Evolutionary conservation across 1,140 invertebrate species (phyloP).

Genomic region (Venturia canescens): DNA sequence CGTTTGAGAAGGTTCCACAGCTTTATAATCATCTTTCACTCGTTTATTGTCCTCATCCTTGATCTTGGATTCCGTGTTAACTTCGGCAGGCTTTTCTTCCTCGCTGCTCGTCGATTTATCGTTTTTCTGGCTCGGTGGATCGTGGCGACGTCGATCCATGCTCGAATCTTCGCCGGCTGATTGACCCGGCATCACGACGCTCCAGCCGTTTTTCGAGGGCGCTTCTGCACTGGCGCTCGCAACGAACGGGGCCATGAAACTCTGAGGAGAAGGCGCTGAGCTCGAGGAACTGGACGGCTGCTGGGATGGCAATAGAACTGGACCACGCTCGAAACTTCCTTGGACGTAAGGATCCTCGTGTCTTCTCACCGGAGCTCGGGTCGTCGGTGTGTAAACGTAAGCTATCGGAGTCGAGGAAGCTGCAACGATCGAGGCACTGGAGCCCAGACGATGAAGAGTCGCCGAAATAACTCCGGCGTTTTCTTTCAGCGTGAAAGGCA

Average conservation of each 20-base stretch:
- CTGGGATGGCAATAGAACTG: slow-evolving; percentile 70
- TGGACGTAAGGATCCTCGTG: slow-evolving; percentile 51
- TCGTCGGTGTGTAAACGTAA: slow-evolving; percentile 72
- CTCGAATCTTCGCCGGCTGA: slow-evolving; percentile 53
- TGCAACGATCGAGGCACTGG: slow-evolving; percentile 23
- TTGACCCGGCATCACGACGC: slow-evolving; percentile 74
- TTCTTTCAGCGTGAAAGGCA: slow-evolving; percentile 74
- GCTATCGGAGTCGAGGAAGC: slow-evolving; percentile 69
- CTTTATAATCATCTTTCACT: slow-evolving; percentile 57
- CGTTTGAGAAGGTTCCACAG: slow-evolving; percentile 56
- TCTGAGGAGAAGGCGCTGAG: slow-evolving; percentile 76
- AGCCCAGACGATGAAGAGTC: slow-evolving; percentile 66
- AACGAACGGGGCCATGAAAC: slow-evolving; percentile 84
- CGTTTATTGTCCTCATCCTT: slow-evolving; percentile 51
- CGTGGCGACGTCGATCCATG: slow-evolving; percentile 48
- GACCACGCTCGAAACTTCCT: slow-evolving; percentile 52
- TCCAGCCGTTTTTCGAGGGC: slow-evolving; percentile 80
- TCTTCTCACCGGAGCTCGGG: slow-evolving; percentile 57
- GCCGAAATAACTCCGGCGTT: slow-evolving; percentile 66
- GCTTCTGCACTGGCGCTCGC: slow-evolving; percentile 80
- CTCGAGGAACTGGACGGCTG: slow-evolving; percentile 74
- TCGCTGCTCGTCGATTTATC: slow-evolving; percentile 69
- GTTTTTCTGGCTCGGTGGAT: slow-evolving; percentile 40
- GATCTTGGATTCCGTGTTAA: slow-evolving; percentile 55
- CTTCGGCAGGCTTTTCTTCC: slow-evolving; percentile 60